phyloP scores from a whole-genome alignment of 2,797 vertebrate species.

The Cichlasoma orientale region DNA sequence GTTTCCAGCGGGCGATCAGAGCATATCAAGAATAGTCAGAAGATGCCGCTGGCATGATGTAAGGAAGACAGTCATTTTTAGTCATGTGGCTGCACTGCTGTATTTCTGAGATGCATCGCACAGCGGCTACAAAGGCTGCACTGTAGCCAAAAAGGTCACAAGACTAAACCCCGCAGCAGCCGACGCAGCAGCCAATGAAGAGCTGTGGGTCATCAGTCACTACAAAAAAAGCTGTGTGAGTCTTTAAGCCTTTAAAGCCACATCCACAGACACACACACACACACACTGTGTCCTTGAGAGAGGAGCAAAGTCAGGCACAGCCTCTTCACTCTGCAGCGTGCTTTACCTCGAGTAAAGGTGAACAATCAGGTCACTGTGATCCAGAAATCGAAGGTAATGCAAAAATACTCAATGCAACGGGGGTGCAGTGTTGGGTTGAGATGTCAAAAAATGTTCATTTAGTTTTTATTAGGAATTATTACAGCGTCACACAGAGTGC shows the following conservation, averaged over 20 bases:
- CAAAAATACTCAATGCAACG: no score
- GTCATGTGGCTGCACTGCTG: conserved; percentile 2
- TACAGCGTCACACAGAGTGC: not conserved
- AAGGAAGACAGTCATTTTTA: conserved; percentile 16
- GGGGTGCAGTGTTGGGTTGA: not conserved
- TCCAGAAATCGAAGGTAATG: not conserved
- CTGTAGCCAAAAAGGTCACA: conserved; percentile 41
- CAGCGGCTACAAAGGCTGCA: conserved; percentile 13
- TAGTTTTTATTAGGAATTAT: not conserved
- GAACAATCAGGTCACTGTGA: conserved; percentile 1
- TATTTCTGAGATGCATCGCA: conserved; percentile 19
- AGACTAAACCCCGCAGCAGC: conserved; percentile 11
- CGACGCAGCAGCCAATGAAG: not conserved
- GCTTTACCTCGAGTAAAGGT: conserved; percentile 10
- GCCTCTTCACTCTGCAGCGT: not conserved
- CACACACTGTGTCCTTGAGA: conserved; percentile 23
- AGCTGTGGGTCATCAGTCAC: not conserved
- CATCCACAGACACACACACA: not conserved
- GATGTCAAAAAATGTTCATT: not conserved
- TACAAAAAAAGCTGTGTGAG: conserved; percentile 30
- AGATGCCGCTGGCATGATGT: conserved; percentile 34
- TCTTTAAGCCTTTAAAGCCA: conserved; percentile 4
- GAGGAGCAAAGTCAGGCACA: conserved; percentile 7
- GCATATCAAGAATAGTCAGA: conserved; percentile 16
- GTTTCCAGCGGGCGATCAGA: conserved; percentile 25